Evolutionary conservation across 1,140 invertebrate species (phyloP).

Genomic region (Stegodyphus mimosarum): DNA sequence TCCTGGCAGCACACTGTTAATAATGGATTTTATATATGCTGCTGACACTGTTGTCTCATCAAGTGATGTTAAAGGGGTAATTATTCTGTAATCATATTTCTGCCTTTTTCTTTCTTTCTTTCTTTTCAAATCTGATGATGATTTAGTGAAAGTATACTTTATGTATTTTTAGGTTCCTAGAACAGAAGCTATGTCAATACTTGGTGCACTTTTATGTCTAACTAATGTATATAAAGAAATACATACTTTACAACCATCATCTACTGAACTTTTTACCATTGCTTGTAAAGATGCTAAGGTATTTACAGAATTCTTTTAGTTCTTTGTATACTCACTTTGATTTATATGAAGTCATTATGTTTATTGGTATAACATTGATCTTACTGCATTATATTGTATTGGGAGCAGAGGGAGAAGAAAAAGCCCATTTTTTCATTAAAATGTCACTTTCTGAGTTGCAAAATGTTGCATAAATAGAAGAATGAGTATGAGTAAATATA

Average conservation of each 20-base stretch:
- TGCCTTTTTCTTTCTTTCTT: too few relatives aligned
- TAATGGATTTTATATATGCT: slow-evolving; percentile 91
- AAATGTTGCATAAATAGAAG: too few relatives aligned
- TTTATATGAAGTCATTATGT: too few relatives aligned
- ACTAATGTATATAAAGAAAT: slow-evolving; percentile 81
- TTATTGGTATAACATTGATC: too few relatives aligned
- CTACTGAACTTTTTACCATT: slow-evolving; percentile 76
- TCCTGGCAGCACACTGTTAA: slow-evolving; percentile 86
- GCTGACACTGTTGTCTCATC: slow-evolving; percentile 86
- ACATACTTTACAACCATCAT: slow-evolving; percentile 83
- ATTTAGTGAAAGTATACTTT: slow-evolving; percentile 58
- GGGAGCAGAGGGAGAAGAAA: too few relatives aligned
- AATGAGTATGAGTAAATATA: too few relatives aligned
- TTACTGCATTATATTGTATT: too few relatives aligned
- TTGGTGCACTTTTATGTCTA: slow-evolving; percentile 86
- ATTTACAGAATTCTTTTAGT: slow-evolving; percentile 52
- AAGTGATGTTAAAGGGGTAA: slow-evolving; percentile 80
- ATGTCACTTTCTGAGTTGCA: too few relatives aligned
- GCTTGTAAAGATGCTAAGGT: slow-evolving; percentile 84
- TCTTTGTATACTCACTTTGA: too few relatives aligned
- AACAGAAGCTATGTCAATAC: slow-evolving; percentile 89
- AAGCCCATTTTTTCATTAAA: too few relatives aligned
- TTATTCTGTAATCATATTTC: slow-evolving; percentile 55
- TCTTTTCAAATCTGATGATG: not conserved
- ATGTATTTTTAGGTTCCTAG: slow-evolving; percentile 77